phyloP scores from a whole-genome alignment of 1,140 invertebrate species.

The Carcinoscorpius rotundicauda region DNA sequence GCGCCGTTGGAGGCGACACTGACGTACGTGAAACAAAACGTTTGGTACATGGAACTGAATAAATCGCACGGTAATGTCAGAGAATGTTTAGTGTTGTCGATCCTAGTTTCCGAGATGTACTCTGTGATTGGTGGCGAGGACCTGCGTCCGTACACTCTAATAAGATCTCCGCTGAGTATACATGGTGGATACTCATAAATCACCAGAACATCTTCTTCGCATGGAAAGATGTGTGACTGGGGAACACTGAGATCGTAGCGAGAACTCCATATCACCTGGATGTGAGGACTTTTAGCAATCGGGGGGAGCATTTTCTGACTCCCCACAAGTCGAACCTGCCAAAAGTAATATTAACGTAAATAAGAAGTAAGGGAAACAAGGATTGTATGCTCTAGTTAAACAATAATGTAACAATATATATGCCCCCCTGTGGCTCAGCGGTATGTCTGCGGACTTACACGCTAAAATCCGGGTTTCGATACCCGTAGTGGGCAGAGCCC shows the following conservation, averaged over 20 bases:
- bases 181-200: conserved; percentile 23
- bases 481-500: too few species aligned
- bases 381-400: too few species aligned
- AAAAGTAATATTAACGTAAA: too few species aligned
- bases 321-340: too few species aligned
- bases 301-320: too few species aligned
- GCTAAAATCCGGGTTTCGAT: too few species aligned
- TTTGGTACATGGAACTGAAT: conserved; percentile 19
- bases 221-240: conserved; percentile 16
- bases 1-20: conserved; percentile 21
- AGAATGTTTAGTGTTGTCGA: conserved; percentile 18
- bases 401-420: too few species aligned
- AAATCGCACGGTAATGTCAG: conserved; percentile 21
- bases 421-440: too few species aligned
- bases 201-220: conserved; percentile 18
- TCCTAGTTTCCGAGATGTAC: conserved; percentile 22
- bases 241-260: conserved; percentile 19
- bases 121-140: conserved; percentile 7
- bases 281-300: not conserved
- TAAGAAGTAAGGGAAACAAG: too few species aligned
- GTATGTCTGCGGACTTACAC: too few species aligned
- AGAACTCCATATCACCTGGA: conserved; percentile 15
- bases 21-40: conserved; percentile 24
- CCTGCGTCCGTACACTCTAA: conserved; percentile 22
- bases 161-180: conserved; percentile 19